phyloP scores from a whole-genome alignment of 2,113 vertebrate genomes.

The Rattus rattus region DNA sequence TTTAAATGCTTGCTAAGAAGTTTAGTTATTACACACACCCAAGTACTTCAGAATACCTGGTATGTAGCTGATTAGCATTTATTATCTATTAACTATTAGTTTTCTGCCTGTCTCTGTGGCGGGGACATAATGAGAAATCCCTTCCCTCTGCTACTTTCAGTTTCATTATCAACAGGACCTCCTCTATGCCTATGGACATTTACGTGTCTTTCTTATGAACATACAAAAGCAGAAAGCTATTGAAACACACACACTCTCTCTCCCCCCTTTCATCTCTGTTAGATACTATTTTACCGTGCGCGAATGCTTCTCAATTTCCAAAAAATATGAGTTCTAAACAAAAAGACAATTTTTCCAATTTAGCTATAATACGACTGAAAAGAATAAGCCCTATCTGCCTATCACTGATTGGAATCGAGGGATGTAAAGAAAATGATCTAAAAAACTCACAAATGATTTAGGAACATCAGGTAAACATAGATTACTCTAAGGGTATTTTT shows the following conservation, averaged over 20 bases:
- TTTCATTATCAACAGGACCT: background rate
- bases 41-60: background rate
- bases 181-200: background rate
- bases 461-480: background rate
- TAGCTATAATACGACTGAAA: background rate
- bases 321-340: background rate
- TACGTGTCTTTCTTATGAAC: background rate
- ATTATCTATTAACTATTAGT: background rate
- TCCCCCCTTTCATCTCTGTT: background rate
- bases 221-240: background rate
- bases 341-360: background rate
- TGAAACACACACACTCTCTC: background rate
- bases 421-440: background rate
- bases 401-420: background rate
- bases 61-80: background rate
- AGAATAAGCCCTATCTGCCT: background rate
- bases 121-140: background rate
- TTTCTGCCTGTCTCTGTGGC: background rate
- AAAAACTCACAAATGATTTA: background rate
- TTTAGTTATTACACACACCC: background rate
- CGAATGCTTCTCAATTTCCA: background rate
- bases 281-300: background rate
- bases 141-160: accelerated
- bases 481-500: background rate
- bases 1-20: background rate